Evolutionary conservation across 1,140 invertebrate genomes (phyloP).

Genomic region (Reticulitermes speratus): DNA sequence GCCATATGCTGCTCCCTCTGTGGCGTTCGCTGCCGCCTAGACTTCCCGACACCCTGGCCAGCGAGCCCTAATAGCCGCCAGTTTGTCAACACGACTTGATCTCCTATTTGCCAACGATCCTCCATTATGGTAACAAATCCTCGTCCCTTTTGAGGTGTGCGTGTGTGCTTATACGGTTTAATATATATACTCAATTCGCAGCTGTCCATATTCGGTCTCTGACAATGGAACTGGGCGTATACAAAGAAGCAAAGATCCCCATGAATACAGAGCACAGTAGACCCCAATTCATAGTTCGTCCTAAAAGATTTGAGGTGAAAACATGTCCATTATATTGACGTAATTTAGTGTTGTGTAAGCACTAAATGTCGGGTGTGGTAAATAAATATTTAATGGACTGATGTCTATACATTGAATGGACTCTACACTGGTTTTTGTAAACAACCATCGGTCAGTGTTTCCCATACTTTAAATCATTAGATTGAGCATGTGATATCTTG

Average conservation of each 20-base stretch:
- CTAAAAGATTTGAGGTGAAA: conserved; percentile 23
- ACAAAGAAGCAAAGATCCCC: neutral
- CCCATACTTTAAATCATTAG: neutral
- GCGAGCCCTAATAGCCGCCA: neutral
- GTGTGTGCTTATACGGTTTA: neutral
- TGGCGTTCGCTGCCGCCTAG: no score
- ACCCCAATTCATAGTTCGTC: neutral
- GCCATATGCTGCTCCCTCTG: no score
- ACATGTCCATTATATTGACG: conserved; percentile 26
- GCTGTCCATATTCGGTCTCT: conserved; percentile 7
- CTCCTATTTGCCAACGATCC: conserved; percentile 4
- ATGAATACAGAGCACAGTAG: neutral
- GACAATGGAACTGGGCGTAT: neutral
- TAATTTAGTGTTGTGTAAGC: conserved; percentile 29
- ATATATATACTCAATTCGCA: conserved; percentile 16
- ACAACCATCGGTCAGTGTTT: neutral
- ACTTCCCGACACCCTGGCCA: neutral
- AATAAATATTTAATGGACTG: conserved; percentile 27
- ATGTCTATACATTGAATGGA: neutral
- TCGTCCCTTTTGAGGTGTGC: conserved; percentile 7
- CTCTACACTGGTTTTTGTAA: neutral
- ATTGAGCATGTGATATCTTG: neutral
- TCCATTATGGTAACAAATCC: conserved; percentile 15
- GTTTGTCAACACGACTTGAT: conserved; percentile 14
- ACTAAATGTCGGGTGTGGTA: conserved; percentile 22